Base-by-base conservation (phyloP, 2,113 vertebrate species). In the Gasterosteus nipponicus region DNA sequence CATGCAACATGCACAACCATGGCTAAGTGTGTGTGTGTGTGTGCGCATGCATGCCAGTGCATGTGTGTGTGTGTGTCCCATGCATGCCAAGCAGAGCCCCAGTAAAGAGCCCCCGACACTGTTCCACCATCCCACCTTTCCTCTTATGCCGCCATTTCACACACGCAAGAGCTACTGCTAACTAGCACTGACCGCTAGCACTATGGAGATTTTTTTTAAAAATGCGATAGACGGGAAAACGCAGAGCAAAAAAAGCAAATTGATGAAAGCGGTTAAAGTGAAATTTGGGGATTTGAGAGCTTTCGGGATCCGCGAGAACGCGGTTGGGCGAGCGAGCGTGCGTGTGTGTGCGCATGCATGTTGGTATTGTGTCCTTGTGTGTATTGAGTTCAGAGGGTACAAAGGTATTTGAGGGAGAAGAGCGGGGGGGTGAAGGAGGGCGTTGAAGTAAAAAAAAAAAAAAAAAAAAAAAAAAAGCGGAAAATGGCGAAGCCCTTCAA, bases 81-180 rank as follows among this genome's bases (percentile, higher is more conserved):
- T n/a, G n/a, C n/a, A n/a, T n/a, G n/a, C n/a, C n/a, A n/a, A 41
- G 56, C 5, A 54, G 26, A 16, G 38, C 60, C 80, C 59, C 56
- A 78, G 84, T 76, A 80, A 42, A 87, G 80, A 89, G 73, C 87
- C 69, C 70, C 91, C 89, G 83, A 85, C 83, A 86, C 63, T 67
- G 69, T 86, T 92, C 89, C 89, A 84, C 85, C 89, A 88, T 83
- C 63, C 84, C 87, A 85, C 76, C 86, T 86, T 82, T 85, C 54
- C 78, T 82, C 77, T 57, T 42, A 31, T 18, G 87, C 88, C 90
- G 90, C 91, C 92, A 93, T 92, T 93, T 92, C 89, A 91, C 57
- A 88, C 58, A 77, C 26, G 65, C 61, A 61, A 68, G 18, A 69
- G 83, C 80, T 80, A 86, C 78, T 42, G 71, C 79, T 87, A 89